Conservation (phyloP, 2,888 invertebrate species). For the Volucella inanis region DNA sequence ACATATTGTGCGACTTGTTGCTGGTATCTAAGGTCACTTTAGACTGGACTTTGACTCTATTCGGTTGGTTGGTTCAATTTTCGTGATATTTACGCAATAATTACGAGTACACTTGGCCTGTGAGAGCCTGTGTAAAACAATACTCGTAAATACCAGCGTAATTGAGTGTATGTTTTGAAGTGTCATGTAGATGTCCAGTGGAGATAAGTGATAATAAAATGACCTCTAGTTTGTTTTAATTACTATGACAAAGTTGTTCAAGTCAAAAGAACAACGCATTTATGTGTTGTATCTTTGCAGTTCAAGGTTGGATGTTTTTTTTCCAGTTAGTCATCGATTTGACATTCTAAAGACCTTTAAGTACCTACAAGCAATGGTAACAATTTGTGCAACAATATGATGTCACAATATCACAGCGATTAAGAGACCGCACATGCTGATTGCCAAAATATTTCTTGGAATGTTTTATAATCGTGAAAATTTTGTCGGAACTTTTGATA, state of each 20-base stretch:
- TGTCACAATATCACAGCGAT: too few relatives aligned
- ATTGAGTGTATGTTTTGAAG: constrained; percentile 44
- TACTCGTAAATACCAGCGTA: constrained; percentile 29
- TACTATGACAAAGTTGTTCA: constrained; percentile 20
- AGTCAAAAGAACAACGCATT: constrained; percentile 25
- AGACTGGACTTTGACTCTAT: constrained; percentile 42
- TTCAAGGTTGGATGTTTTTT: constrained; percentile 28
- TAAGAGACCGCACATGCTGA: too few relatives aligned
- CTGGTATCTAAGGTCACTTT: constrained; percentile 56
- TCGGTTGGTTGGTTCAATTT: constrained; percentile 49
- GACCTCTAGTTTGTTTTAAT: constrained; percentile 63
- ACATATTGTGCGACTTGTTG: constrained; percentile 42
- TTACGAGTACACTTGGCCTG: constrained; percentile 37
- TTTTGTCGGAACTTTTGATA: too few relatives aligned
- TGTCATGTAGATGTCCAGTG: constrained; percentile 48
- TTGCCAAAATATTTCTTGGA: too few relatives aligned
- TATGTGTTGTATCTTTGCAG: constrained; percentile 23
- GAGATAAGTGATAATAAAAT: constrained; percentile 62
- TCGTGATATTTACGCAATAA: constrained; percentile 61
- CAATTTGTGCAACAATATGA: too few relatives aligned
- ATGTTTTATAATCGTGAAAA: too few relatives aligned
- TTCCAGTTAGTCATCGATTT: background rate
- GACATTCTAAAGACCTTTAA: too few relatives aligned
- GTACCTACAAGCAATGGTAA: too few relatives aligned
- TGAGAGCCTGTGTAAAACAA: constrained; percentile 31